Evolutionary conservation across 92 coral and sea anemone species (phyloP), one percentile per base, ranked within the genome.

Genomic region (Siderastrea radians): DNA sequence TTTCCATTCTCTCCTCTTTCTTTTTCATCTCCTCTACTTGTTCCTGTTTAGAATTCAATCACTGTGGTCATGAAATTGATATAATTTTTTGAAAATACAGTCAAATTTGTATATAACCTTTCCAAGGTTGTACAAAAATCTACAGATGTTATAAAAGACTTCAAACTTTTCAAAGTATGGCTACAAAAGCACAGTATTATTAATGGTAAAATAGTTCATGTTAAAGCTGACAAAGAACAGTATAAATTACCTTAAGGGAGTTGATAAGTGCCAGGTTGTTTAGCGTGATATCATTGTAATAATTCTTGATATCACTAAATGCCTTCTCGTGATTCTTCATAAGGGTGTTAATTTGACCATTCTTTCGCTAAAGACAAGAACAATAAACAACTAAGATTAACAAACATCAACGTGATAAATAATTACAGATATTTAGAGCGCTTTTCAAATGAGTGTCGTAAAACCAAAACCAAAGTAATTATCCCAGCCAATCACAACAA

Each of bases 21-120:
- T 96, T 97, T 77, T 97, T 97, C 99, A 97, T 97, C 74, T 97
- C 99, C 84, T 97, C 99, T 4, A 97, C 99, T 97, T 97, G 99
- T 94, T 97, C 99, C 99, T 97, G 64, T 46, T 19, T 38, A 46
- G 68, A 68, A 46, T 9, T 53, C 10, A 10, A 74, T 9, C 4
- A 13, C 52, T 14, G 3, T n/a, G 8, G 57, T 5, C 57, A 53
- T 10, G 0, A 53, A 52, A 52, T 52, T 5, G 8, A 53, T 53
- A 53, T 53, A 53, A 5, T 53, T 1, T 53, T 6, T 53, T 26
- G 38, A 26, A 26, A 26, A 26, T 26, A 26, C 38, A 26, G 38
- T 26, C 38, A 26, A 26, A 26, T 26, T 26, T 26, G 38, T 26
- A 26, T 26, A 26, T 26, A 26, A 26, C 38, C 38, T 26, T 26